These are phyloP conservation scores for Oreonectes daqikongensis DNA, from an alignment of 2,797 vertebrate genomes.

Conservation along the genomic window DNA sequence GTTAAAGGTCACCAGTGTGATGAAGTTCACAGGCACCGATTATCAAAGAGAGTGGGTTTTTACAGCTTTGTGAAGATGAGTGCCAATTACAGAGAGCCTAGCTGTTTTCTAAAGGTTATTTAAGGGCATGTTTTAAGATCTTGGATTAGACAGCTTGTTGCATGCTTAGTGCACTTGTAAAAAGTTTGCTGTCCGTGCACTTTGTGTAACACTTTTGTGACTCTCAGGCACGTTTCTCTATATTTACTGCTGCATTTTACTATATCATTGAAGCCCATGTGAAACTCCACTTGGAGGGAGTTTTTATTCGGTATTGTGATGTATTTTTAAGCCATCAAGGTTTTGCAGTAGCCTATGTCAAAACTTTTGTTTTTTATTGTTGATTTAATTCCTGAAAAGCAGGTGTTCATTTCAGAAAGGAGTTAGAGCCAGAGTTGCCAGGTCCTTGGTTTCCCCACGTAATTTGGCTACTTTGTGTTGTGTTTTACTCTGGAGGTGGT, in stretches of 20 bases:
- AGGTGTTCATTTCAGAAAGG: neutral
- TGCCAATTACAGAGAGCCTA: constrained; percentile 6
- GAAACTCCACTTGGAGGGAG: too few relatives aligned
- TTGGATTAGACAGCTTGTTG: neutral
- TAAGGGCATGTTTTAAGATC: constrained; percentile 7
- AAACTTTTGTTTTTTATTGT: neutral
- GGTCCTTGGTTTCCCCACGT: too few relatives aligned
- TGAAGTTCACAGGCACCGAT: constrained; percentile 68
- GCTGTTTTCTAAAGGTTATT: constrained; percentile 25
- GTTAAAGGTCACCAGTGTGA: constrained; percentile 75
- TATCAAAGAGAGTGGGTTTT: constrained; percentile 59
- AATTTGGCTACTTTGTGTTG: too few relatives aligned
- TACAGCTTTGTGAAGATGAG: constrained; percentile 39
- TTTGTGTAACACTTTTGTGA: neutral
- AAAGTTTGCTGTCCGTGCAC: neutral
- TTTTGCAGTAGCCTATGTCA: too few relatives aligned
- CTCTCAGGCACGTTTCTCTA: neutral
- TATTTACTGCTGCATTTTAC: too few relatives aligned
- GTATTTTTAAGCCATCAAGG: neutral
- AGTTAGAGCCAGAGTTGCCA: neutral
- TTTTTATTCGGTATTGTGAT: too few relatives aligned
- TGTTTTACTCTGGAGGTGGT: too few relatives aligned
- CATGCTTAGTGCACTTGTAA: neutral
- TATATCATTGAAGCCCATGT: too few relatives aligned
- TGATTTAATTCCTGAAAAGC: neutral